Conservation (phyloP, 2,888 invertebrate species). For the Thereva nobilitata region DNA sequence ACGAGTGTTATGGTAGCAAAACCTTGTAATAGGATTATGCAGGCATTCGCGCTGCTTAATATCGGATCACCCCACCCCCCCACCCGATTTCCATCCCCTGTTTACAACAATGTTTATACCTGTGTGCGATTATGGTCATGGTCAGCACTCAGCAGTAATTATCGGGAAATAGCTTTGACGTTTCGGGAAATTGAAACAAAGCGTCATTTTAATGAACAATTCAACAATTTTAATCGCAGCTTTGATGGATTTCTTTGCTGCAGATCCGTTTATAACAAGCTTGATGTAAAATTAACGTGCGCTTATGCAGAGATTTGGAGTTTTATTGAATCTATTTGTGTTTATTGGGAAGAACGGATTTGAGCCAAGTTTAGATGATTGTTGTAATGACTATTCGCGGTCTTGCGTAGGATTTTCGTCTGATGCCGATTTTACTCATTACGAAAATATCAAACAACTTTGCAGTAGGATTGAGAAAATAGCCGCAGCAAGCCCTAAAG, state of each 20-base stretch:
- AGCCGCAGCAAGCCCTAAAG: too few species aligned
- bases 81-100: too few species aligned
- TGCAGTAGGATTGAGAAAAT: too few species aligned
- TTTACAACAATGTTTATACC: background rate
- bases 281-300: too few species aligned
- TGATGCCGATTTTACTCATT: too few species aligned
- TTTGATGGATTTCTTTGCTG: constrained; percentile 8
- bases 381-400: too few species aligned
- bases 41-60: constrained; percentile 19
- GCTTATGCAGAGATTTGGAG: background rate
- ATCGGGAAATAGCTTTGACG: constrained; percentile 1
- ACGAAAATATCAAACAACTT: too few species aligned
- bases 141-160: constrained; percentile 10
- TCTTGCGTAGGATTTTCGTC: too few species aligned
- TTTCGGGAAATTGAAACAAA: background rate
- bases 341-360: background rate
- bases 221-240: constrained; percentile 2
- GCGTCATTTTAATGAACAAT: constrained; percentile 5
- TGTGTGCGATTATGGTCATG: background rate
- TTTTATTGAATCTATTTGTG: background rate
- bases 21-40: constrained; percentile 16
- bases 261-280: constrained; percentile 14
- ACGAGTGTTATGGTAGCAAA: background rate
- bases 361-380: too few species aligned
- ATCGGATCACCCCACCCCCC: background rate